Evolutionary conservation across 1,140 invertebrate genomes (phyloP), one percentile per base, ranked within the genome.

Genomic region (Sarcophaga bullata): DNA sequence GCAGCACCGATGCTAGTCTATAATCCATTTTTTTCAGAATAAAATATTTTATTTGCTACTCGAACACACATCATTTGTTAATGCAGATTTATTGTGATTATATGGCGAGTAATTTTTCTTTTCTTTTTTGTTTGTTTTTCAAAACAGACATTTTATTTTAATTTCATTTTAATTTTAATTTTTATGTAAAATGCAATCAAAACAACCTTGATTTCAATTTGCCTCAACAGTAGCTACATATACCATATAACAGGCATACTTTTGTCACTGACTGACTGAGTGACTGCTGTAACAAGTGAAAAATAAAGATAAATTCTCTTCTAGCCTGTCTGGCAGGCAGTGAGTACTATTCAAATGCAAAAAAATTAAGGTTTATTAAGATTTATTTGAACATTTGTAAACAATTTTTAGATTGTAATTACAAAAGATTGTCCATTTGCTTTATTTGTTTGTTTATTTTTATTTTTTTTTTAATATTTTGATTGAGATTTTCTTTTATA

Each of bases 171-270:
- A n/a, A 37, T 37, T 37, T 37, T 37, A 58, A 58, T 7, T 58
- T 58, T 58, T 58, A 58, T 58, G 46, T n/a, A 62, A 72, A 76
- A 49, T 76, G 73, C 73, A 76, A 76, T 76, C 73, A 49, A 76
- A 76, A 76, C 48, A 48, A 76, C 73, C 73, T 76, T 76, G 46
- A 48, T 76, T n/a, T n/a, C 73, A 76, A 76, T 76, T 76, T 73
- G 25, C 13, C 46, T 47, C 73, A 73, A 76, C 48, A 76, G 37
- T 10, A 49, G 48, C 46, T 17, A 48, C 6, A 58, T n/a, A 58
- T 15, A 13, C 15, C n/a, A 58, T n/a, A 58, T 58, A n/a, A 58
- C 54, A n/a, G 54, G 13, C 54, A 58, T 58, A 58, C n/a, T 58
- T 58, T 58, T 58, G 54, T 58, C 13, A 37, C 25, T 37, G 25